Evolutionary conservation across 30 jellyfish, hydroid and myxozoan genomes (phyloP), one percentile per base, ranked within the genome.

Genomic region (Chrysaora quinquecirrha): DNA sequence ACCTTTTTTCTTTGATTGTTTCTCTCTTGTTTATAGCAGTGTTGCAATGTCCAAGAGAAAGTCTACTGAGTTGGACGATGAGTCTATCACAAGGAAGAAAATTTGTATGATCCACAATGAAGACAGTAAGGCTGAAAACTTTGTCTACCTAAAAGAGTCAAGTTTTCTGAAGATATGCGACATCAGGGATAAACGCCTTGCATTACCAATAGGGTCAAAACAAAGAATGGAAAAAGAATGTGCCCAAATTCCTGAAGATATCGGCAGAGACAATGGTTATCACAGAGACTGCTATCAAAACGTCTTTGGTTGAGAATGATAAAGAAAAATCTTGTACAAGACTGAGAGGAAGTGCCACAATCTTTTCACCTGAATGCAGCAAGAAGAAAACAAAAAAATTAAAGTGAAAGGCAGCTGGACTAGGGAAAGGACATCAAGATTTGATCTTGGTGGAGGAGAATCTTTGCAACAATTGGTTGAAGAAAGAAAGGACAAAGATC

Each of bases 201-300:
- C 85, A 27, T 54, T 73, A 22, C 74, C 75, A 69, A 23, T 48
- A 23, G 70, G 83, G 12, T 49, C 52, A 21, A 73, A 73, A 73
- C 74, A 73, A 48, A 73, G 85, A 73, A 73, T 73, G 85, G 85
- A 73, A 54, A 43, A 24, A 46, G 72, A 73, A 35, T 73, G 85
- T 35, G 77, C 85, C 12, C 85, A 73, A 73, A 69, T 73, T 73
- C 72, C 85, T 24, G 74, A 23, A 49, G 75, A 48, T 35, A 32
- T 73, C 74, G 85, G 85, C 85, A 73, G 54, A 27, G 61, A 49
- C 85, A 20, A 18, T 73, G 85, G 75, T 27, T 73, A 73, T 73
- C 85, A 73, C 0, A 43, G 72, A 48, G 85, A 73, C 85, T 73
- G 85, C 74, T 73, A 54, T 73, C 85, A 73, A 35, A 43, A 31